A percentile compares a stretch with the other conserved stretches of the same genome.
Evolutionary conservation across 2,113 vertebrate species (phyloP).

Genomic region (Osmerus eperlanus): DNA sequence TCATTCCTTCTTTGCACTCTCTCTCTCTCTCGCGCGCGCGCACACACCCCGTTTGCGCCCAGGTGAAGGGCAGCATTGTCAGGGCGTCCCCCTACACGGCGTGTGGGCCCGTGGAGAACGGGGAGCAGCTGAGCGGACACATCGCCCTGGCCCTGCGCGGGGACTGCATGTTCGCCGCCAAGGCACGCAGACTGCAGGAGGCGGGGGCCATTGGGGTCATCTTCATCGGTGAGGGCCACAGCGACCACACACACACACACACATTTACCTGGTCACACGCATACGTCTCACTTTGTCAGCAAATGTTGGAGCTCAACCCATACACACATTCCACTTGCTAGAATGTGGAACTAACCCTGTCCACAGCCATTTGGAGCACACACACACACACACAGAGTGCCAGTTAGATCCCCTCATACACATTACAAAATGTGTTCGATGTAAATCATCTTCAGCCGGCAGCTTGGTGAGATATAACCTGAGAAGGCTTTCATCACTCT

Average conservation of each 20-base stretch:
- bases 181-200: conserved; percentile 74
- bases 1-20: not conserved
- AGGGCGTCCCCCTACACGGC: conserved; percentile 72
- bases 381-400: too few relatives aligned
- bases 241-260: not conserved
- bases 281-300: too few relatives aligned
- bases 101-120: conserved; percentile 68
- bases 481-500: too few relatives aligned
- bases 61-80: conserved; percentile 74
- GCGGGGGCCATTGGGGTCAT: conserved; percentile 73
- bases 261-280: not conserved
- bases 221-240: conserved; percentile 67
- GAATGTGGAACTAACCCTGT: too few relatives aligned
- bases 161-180: conserved; percentile 78
- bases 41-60: not conserved
- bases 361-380: too few relatives aligned
- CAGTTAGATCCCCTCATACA: too few relatives aligned
- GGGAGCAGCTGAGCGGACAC: conserved; percentile 55
- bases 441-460: too few relatives aligned
- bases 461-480: too few relatives aligned
- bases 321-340: too few relatives aligned
- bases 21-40: not conserved
- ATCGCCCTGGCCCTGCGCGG: conserved; percentile 73
- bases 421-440: too few relatives aligned
- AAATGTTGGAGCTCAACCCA: too few relatives aligned